Conservation (phyloP, 2,113 vertebrate species). For the Alces alces region DNA sequence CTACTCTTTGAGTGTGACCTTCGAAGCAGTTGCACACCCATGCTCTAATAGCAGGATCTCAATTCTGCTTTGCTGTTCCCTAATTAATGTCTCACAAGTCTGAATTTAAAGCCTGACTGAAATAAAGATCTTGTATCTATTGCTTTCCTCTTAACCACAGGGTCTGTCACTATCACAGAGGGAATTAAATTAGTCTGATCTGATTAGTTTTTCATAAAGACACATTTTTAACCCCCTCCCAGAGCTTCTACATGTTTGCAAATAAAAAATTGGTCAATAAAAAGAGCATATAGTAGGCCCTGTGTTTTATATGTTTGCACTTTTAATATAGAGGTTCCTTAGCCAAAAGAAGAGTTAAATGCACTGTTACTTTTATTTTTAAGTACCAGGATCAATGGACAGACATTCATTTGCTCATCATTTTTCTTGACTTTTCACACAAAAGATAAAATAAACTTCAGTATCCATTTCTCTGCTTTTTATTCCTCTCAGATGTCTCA, state of each 20-base stretch:
- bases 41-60: constrained; percentile 57
- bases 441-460: neutral
- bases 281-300: neutral
- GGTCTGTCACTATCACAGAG: constrained; percentile 32
- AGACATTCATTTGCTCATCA: neutral
- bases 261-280: constrained; percentile 33
- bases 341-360: constrained; percentile 11
- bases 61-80: constrained; percentile 12
- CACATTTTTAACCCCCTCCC: neutral
- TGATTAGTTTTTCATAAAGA: constrained; percentile 55
- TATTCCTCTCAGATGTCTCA: neutral
- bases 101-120: constrained; percentile 62
- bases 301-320: neutral
- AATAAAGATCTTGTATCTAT: constrained; percentile 65
- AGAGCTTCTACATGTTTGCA: constrained; percentile 38
- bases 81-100: constrained; percentile 60
- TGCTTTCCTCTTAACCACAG: constrained; percentile 55
- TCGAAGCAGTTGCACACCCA: constrained; percentile 40
- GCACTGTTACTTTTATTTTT: constrained; percentile 1
- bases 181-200: constrained; percentile 60
- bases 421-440: neutral
- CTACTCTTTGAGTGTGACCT: constrained; percentile 57
- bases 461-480: constrained; percentile 8
- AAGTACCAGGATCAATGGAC: neutral
- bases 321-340: neutral